A percentile compares a stretch with the other conserved stretches of the same genome.
phyloP scores from a whole-genome alignment of 2,113 vertebrate genomes.

The Alexandromys fortis region DNA sequence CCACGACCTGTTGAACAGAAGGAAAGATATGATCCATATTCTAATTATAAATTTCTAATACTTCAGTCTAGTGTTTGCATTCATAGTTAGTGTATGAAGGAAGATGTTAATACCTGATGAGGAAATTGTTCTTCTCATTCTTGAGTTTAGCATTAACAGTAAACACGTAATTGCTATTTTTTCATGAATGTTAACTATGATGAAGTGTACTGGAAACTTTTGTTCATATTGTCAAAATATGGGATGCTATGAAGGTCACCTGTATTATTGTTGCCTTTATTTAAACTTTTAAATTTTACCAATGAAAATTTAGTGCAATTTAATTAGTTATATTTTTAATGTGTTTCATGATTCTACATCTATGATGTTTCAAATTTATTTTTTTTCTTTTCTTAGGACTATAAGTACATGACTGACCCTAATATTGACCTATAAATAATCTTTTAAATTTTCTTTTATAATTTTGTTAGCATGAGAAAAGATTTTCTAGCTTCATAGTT shows the following conservation, averaged over 20 bases:
- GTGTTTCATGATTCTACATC: not conserved
- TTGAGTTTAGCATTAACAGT: not conserved
- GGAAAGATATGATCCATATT: not conserved
- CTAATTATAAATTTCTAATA: not conserved
- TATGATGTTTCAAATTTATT: conserved; percentile 8
- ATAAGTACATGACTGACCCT: not conserved
- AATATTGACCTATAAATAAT: conserved; percentile 39
- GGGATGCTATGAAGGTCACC: not conserved
- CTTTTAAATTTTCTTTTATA: not conserved
- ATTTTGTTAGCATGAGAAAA: conserved; percentile 33
- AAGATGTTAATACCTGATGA: not conserved
- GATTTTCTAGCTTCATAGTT: conserved; percentile 1
- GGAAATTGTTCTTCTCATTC: conserved; percentile 27
- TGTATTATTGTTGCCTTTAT: not conserved
- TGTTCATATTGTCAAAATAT: not conserved
- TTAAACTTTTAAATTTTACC: conserved; percentile 37
- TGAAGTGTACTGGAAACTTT: conserved; percentile 14
- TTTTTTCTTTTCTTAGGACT: not conserved
- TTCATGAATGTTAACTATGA: conserved; percentile 23
- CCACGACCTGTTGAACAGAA: conserved; percentile 11
- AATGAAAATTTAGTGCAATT: not conserved
- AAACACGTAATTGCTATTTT: not conserved
- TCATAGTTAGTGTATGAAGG: not conserved
- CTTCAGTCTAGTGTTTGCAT: conserved; percentile 22
- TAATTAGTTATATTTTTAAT: conserved; percentile 7